These are phyloP conservation scores for Dryoscopus gambensis DNA, from an alignment of 2,113 vertebrate species.

Conservation along the genomic window DNA sequence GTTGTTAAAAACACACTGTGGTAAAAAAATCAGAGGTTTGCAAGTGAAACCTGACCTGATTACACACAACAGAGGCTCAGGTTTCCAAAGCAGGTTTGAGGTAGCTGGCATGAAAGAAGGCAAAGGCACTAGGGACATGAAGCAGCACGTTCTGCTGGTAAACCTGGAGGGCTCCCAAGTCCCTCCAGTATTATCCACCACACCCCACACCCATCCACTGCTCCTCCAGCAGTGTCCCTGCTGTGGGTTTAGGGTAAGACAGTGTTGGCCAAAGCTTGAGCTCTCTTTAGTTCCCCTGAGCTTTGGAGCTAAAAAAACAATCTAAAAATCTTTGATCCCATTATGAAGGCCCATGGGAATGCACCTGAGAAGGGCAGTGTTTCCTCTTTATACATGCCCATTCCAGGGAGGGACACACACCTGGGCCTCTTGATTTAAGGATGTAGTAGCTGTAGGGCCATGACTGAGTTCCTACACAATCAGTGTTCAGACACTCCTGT, in stretches of 20 bases:
- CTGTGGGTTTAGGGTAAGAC: background rate
- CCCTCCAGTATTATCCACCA: background rate
- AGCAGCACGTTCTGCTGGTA: background rate
- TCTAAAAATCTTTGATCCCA: background rate
- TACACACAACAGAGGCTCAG: background rate
- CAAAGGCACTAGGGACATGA: background rate
- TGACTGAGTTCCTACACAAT: background rate
- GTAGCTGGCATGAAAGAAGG: background rate
- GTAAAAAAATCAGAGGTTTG: background rate
- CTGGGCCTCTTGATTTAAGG: background rate
- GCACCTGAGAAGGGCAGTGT: background rate
- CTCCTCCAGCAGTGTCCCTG: background rate
- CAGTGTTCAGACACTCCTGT: background rate
- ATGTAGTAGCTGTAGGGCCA: background rate
- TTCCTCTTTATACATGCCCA: background rate
- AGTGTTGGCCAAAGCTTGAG: background rate
- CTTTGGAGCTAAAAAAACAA: background rate
- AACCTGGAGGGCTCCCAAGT: background rate
- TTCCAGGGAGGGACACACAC: background rate
- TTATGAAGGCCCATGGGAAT: background rate
- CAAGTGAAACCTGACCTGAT: background rate
- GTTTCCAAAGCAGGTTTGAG: background rate
- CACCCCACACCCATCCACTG: background rate
- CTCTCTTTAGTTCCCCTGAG: background rate
- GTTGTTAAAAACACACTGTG: background rate